Evolutionary conservation across 2,113 vertebrate genomes (phyloP), one percentile per base, ranked within the genome.

Genomic region (Forbesichthys agassizii): DNA sequence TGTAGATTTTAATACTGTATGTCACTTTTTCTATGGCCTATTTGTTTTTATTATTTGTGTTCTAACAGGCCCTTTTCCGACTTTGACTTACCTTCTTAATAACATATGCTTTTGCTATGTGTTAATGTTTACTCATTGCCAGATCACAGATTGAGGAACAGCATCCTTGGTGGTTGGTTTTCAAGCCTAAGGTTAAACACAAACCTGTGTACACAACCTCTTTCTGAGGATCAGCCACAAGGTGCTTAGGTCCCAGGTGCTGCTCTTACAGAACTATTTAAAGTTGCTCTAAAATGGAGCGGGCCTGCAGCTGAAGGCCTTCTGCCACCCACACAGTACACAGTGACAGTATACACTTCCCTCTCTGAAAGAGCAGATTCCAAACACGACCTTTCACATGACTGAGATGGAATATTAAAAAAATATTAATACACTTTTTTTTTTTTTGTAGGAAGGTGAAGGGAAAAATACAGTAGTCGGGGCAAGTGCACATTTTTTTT

Each of bases 271-370:
- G 73, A 73, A 78, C 82, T 90, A 90, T 92, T 92, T 90, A 88
- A 91, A 90, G 87, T 82, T 55, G 58, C 64, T 82, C 87, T 90
- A 90, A 91, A 91, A 85, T 67, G 73, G 83, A 78, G 69, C 48
- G 53, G 68, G 55, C 72, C 36, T 68, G 64, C 89, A 90, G 88
- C 87, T 92, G 88, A 86, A 79, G 68, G 57, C 59, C 61, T 77
- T 36, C 61, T 73, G 77, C 78, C 13, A 70, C 52, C 48, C 64
- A 8, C 69, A 70, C 78, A 84, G 87, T 88, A 88, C 88, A 82
- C 85, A 71, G 76, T 69, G 78, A 74, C 70, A 82, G 74, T 83
- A 66, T 71, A 78, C 75, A 88, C 84, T 88, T 91, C 88, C 85
- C 55, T 48, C 70, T 90, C 73, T 80, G 20, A 82, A 88, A 86